phyloP scores from a whole-genome alignment of 92 coral and sea anemone species.

The Montipora capitata region DNA sequence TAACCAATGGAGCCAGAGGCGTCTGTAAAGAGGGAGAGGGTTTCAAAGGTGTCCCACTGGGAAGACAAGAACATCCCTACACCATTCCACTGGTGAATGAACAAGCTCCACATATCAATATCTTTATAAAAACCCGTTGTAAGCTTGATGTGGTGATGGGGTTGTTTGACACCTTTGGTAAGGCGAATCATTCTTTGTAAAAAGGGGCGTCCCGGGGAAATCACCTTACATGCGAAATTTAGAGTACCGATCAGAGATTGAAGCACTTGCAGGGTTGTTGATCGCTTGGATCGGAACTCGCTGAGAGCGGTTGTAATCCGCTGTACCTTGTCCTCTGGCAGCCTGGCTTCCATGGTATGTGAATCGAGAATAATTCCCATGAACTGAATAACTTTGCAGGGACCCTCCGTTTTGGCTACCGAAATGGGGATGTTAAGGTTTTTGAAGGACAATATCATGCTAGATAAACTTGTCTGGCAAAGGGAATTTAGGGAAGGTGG shows the following conservation, averaged over 20 bases:
- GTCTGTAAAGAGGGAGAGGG: conserved; percentile 58
- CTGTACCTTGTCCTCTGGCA: conserved; percentile 11
- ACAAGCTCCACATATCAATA: conserved; percentile 71
- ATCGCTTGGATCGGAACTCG: conserved; percentile 33
- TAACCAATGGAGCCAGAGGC: conserved; percentile 77
- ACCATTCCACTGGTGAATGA: conserved; percentile 74
- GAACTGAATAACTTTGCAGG: conserved; percentile 58
- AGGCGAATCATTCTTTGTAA: conserved; percentile 67
- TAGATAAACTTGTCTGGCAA: conserved; percentile 45
- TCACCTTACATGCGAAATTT: background rate
- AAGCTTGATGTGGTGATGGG: conserved; percentile 66
- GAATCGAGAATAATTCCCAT: conserved; percentile 23
- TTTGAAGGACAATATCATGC: conserved; percentile 66
- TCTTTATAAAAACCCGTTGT: conserved; percentile 60
- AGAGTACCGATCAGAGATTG: conserved; percentile 68
- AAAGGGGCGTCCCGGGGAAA: conserved; percentile 67
- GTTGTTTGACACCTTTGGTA: conserved; percentile 36
- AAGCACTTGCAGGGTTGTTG: conserved; percentile 58
- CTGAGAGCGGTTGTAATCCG: conserved; percentile 38
- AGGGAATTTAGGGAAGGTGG: conserved; percentile 15
- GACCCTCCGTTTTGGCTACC: conserved; percentile 61
- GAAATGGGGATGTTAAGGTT: conserved; percentile 65
- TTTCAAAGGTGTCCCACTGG: conserved; percentile 35
- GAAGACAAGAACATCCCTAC: conserved; percentile 46
- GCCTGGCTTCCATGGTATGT: too few species aligned